Conservation (phyloP, 2,113 vertebrate genomes). For the Himantopus leucocephalus region DNA sequence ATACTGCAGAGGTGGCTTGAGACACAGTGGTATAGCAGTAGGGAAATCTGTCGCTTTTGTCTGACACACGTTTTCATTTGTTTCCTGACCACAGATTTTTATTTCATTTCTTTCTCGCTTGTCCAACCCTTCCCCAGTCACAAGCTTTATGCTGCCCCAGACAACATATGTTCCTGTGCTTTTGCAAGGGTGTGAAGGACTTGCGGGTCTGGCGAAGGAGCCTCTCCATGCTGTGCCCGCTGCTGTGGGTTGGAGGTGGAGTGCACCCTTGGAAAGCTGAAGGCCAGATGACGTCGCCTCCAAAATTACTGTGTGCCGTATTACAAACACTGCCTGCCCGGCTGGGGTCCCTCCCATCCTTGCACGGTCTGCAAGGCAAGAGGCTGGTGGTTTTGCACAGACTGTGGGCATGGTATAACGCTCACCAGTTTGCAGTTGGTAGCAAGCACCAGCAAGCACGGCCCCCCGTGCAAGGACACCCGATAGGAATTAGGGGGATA, state of each 20-base stretch:
- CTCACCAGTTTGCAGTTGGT: background rate
- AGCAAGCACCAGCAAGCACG: background rate
- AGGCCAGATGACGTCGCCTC: background rate
- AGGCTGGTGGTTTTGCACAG: background rate
- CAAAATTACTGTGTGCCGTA: background rate
- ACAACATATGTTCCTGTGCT: background rate
- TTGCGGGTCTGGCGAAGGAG: background rate
- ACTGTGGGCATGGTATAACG: fast-evolving
- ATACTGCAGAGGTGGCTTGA: background rate
- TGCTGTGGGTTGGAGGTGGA: background rate
- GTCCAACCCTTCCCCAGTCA: background rate
- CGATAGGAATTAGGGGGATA: background rate
- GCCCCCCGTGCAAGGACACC: fast-evolving
- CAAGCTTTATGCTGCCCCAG: background rate
- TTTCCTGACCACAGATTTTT: background rate
- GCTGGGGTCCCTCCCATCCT: background rate
- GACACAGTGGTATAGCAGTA: background rate
- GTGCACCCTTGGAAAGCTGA: background rate
- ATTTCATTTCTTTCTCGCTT: background rate
- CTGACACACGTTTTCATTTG: background rate
- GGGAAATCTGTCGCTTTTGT: background rate
- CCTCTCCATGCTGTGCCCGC: background rate
- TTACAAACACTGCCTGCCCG: background rate
- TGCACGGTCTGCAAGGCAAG: fast-evolving
- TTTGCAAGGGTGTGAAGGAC: background rate